Evolutionary conservation across 2,113 vertebrate genomes (phyloP).

Genomic region (Desmodus rotundus): DNA sequence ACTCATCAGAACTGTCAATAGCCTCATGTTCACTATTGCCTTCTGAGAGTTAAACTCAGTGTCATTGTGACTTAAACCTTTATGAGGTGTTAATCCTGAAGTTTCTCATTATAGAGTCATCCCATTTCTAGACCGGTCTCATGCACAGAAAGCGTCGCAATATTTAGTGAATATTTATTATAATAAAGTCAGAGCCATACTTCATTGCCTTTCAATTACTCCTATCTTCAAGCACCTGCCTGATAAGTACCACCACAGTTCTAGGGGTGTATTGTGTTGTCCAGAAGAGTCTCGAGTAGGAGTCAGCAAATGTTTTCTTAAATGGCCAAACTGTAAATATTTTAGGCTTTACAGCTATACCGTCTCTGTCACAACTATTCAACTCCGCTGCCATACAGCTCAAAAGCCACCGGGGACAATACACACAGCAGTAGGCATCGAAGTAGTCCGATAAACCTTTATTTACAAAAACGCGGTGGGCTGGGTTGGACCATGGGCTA

Average conservation of each 20-base stretch:
- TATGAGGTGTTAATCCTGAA: background rate
- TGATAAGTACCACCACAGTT: background rate
- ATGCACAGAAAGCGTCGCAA: background rate
- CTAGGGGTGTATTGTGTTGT: background rate
- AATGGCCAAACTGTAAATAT: background rate
- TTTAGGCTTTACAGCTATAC: background rate
- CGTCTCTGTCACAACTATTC: background rate
- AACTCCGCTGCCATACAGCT: background rate
- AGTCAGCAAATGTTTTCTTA: background rate
- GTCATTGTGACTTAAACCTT: background rate
- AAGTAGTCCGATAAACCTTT: background rate
- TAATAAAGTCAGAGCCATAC: background rate
- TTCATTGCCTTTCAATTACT: conserved; percentile 13
- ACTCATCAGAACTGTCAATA: background rate
- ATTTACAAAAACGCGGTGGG: background rate
- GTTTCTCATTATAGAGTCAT: background rate
- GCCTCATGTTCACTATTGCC: background rate
- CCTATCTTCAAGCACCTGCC: background rate
- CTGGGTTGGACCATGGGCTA: background rate
- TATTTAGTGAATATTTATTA: conserved; percentile 24
- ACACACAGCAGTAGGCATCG: background rate
- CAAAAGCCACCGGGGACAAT: background rate
- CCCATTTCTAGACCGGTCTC: background rate
- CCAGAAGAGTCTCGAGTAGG: background rate
- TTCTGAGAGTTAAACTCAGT: background rate